These are phyloP conservation scores for Creontiades dilutus DNA, from an alignment of 2,888 invertebrate genomes.

Conservation along the genomic window DNA sequence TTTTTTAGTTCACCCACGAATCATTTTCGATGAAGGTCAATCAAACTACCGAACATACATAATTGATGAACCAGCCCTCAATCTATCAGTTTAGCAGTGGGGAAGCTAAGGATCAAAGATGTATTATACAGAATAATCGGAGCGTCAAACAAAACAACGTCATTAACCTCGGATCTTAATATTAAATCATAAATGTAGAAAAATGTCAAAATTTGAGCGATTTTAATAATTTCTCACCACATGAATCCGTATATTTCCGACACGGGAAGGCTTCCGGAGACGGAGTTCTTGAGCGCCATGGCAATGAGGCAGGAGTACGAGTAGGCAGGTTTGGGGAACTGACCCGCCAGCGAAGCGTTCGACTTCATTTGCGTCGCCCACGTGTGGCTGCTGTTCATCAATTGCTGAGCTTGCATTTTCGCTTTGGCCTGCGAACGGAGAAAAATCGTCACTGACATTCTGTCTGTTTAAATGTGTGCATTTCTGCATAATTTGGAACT, in stretches of 20 bases:
- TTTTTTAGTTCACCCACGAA: too few species aligned
- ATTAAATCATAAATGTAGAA: not conserved
- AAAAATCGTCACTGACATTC: not conserved
- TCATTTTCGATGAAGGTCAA: too few species aligned
- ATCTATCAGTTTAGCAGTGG: too few species aligned
- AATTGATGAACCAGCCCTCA: too few species aligned
- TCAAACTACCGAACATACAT: too few species aligned
- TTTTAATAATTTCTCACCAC: constrained; percentile 84
- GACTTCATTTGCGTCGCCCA: not conserved
- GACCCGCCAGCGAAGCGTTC: not conserved
- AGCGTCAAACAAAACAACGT: too few species aligned
- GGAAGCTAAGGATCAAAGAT: too few species aligned
- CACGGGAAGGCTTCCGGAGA: constrained; percentile 95
- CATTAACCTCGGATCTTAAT: too few species aligned
- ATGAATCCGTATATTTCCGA: constrained; percentile 99
- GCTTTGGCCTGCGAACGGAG: constrained; percentile 60
- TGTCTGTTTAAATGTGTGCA: too few species aligned
- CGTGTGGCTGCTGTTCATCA: constrained; percentile 43
- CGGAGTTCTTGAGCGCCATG: constrained; percentile 97
- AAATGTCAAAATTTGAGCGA: not conserved
- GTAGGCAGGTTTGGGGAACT: constrained; percentile 96
- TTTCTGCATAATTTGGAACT: too few species aligned
- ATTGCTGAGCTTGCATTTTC: constrained; percentile 59
- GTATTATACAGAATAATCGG: too few species aligned
- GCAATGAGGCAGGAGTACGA: constrained; percentile 99